phyloP scores from a whole-genome alignment of 2,888 invertebrate species.

The Bembecia ichneumoniformis region DNA sequence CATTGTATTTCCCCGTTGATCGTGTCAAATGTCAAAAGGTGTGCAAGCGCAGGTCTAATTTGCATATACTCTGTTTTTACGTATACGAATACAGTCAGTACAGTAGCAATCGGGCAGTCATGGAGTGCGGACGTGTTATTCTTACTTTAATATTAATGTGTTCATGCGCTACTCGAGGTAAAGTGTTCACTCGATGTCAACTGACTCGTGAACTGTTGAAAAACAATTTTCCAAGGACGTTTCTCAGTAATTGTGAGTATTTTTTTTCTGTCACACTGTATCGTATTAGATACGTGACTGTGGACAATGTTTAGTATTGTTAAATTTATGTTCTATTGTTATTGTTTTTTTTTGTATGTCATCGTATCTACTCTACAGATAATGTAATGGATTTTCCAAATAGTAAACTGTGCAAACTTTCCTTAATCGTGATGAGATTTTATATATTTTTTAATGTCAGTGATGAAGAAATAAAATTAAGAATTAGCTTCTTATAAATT shows the following conservation, averaged over 20 bases:
- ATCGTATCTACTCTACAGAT: background rate
- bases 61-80: background rate
- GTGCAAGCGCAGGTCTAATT: slow-evolving; percentile 30
- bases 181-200: slow-evolving; percentile 78
- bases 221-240: slow-evolving; percentile 75
- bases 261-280: too few relatives aligned
- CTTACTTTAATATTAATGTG: slow-evolving; percentile 26
- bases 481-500: background rate
- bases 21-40: slow-evolving; percentile 31
- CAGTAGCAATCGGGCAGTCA: slow-evolving; percentile 20
- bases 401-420: background rate
- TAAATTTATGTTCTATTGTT: background rate
- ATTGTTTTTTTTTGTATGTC: background rate
- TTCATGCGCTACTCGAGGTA: slow-evolving; percentile 39
- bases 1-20: background rate
- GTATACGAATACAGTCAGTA: slow-evolving; percentile 28
- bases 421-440: background rate
- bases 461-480: background rate
- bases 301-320: background rate
- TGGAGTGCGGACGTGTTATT: slow-evolving; percentile 38
- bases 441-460: background rate
- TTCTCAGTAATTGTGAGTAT: slow-evolving; percentile 80
- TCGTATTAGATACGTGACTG: background rate
- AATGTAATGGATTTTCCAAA: background rate
- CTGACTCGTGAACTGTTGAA: slow-evolving; percentile 76